Percentiles rank a stretch among this genome's conserved stretches.
Conservation (phyloP, 2,888 invertebrate genomes). For the Pilophorus perplexus region DNA sequence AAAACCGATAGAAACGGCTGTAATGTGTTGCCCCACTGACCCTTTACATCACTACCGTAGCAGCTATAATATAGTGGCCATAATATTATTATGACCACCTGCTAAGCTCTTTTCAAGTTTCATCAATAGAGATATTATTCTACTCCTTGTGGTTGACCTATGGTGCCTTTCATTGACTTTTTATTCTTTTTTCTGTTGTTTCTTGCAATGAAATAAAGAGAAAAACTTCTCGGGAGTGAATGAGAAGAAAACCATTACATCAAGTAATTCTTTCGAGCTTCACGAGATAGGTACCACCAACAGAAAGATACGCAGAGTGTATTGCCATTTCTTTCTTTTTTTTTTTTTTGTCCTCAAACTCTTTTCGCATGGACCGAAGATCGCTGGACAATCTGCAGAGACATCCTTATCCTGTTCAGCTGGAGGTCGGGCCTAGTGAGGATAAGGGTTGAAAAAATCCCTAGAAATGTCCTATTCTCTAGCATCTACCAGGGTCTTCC, state of each 20-base stretch:
- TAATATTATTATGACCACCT: too few species aligned
- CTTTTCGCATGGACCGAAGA: neutral
- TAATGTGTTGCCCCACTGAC: too few species aligned
- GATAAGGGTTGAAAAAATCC: too few species aligned
- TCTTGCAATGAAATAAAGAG: constrained; percentile 13
- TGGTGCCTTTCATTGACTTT: too few species aligned
- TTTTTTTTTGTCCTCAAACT: too few species aligned
- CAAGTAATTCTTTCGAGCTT: constrained; percentile 19
- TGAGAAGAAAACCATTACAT: constrained; percentile 18
- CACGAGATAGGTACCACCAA: constrained; percentile 6
- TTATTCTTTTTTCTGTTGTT: neutral
- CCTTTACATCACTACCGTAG: too few species aligned
- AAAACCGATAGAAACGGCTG: too few species aligned
- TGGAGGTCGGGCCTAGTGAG: constrained; percentile 3
- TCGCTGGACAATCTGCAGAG: constrained; percentile 8
- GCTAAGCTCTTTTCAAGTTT: too few species aligned
- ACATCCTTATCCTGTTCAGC: neutral
- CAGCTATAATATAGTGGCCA: too few species aligned
- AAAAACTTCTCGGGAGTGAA: neutral
- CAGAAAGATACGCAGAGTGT: constrained; percentile 14
- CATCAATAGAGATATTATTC: too few species aligned
- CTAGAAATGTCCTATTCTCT: neutral
- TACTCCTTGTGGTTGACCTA: too few species aligned
- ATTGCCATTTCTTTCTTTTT: constrained; percentile 9
- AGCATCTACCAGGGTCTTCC: too few species aligned